Evolutionary conservation across 1,140 invertebrate species (phyloP), one percentile per base, ranked within the genome.

Genomic region (Calephelis nemesis): DNA sequence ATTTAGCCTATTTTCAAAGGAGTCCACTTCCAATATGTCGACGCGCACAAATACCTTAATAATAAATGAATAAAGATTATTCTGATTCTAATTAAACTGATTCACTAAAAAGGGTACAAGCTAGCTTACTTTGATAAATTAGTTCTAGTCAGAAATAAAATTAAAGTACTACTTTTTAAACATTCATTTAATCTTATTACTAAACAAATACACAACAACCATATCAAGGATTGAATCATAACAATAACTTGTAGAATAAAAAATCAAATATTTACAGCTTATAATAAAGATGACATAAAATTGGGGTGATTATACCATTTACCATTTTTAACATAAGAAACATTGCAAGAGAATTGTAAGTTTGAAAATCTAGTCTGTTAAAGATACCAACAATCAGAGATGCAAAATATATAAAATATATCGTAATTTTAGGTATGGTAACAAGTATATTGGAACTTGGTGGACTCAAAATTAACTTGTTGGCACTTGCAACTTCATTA

Each of bases 191-290:
- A 19, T 54, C 50, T 54, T 54, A 54, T 4, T 19, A 8, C 7
- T 54, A 54, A 54, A 19, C 42, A 45, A 30, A 50, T 50, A 50
- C 13, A 54, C 42, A 45, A 45, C 15, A 54, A 19, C 50, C 50
- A 19, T n/a, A 7, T n/a, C 49, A 15, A 13, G 42, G 8, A 13
- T 50, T 50, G 49, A 50, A 50, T 50, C n/a, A 13, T 50, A 15
- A 45, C 42, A 45, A 45, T 15, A 19, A 8, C 9, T 54, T 8
- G 15, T 54, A 54, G 15, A 54, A 15, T 19, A 19, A 11, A 54
- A 15, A 62, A 62, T 60, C 12, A 70, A 66, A 70, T 66, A 70
- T 45, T 70, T 48, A 62, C 62, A 19, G 47, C 49, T 52, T 65
- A 52, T 3, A 47, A 47, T 11, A 30, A 49, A 65, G 39, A 12